Conservation (phyloP, 2,888 invertebrate genomes). For the Apodemia hepburni region DNA sequence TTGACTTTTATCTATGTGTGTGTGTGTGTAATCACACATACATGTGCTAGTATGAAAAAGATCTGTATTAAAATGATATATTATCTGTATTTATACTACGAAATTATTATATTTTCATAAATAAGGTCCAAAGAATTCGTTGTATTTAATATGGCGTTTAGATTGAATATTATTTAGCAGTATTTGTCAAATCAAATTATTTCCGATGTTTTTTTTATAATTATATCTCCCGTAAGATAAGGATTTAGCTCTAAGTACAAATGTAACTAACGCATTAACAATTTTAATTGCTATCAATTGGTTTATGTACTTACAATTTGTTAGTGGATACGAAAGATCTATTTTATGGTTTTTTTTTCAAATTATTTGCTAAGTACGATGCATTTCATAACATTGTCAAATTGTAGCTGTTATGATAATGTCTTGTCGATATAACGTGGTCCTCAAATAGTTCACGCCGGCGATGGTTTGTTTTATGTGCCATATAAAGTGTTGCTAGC, state of each 20-base stretch:
- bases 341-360: slow-evolving; percentile 33
- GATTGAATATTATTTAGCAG: slow-evolving; percentile 52
- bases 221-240: slow-evolving; percentile 48
- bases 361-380: slow-evolving; percentile 28
- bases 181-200: slow-evolving; percentile 43
- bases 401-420: slow-evolving; percentile 21
- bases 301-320: slow-evolving; percentile 70
- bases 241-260: slow-evolving; percentile 66
- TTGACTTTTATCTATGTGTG: background rate
- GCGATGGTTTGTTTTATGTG: slow-evolving; percentile 62
- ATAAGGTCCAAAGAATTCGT: slow-evolving; percentile 69
- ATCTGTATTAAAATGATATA: background rate
- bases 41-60: background rate
- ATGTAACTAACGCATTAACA: slow-evolving; percentile 68
- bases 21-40: background rate
- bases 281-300: slow-evolving; percentile 57
- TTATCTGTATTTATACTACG: slow-evolving; percentile 26
- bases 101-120: slow-evolving; percentile 30
- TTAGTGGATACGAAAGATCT: slow-evolving; percentile 34
- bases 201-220: slow-evolving; percentile 22
- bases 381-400: slow-evolving; percentile 40
- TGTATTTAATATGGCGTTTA: slow-evolving; percentile 59
- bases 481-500: slow-evolving; percentile 74
- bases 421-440: slow-evolving; percentile 41
- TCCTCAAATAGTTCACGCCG: slow-evolving; percentile 68